Percentiles rank a stretch among this genome's conserved stretches.
These are phyloP conservation scores for Napeogenes inachia DNA, from an alignment of 2,888 invertebrate species.

Conservation along the genomic window DNA sequence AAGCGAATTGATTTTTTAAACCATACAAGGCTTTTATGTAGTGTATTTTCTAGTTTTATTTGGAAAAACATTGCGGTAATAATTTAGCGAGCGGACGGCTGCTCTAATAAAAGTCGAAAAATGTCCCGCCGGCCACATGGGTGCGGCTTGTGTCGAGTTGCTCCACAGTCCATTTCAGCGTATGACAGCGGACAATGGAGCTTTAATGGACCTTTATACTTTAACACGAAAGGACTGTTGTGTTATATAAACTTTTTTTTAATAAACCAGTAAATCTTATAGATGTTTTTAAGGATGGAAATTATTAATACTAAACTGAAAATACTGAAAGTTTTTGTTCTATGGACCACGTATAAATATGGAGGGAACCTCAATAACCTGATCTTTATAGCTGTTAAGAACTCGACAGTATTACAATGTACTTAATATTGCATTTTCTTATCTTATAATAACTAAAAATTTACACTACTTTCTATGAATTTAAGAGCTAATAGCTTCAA, in stretches of 20 bases:
- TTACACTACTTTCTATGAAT: neutral
- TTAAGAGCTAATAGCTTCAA: neutral
- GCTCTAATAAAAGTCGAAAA: slow-evolving; percentile 38
- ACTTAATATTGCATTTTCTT: neutral
- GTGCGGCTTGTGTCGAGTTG: slow-evolving; percentile 26
- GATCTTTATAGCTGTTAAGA: too few species aligned
- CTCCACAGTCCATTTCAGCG: slow-evolving; percentile 27
- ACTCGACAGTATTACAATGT: neutral
- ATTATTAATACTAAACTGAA: too few species aligned
- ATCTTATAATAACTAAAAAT: neutral
- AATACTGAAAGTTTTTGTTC: too few species aligned
- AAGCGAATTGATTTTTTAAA: slow-evolving; percentile 40
- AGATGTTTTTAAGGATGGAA: too few species aligned
- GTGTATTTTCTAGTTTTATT: slow-evolving; percentile 37
- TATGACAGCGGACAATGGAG: slow-evolving; percentile 29
- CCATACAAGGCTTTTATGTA: slow-evolving; percentile 37
- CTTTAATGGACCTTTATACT: slow-evolving; percentile 14
- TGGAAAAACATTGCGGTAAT: slow-evolving; percentile 41
- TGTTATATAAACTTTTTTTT: neutral
- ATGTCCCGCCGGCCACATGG: slow-evolving; percentile 31
- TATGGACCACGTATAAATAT: too few species aligned
- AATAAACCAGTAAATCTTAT: neutral
- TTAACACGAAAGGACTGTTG: neutral
- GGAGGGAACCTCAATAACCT: too few species aligned
- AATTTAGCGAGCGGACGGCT: slow-evolving; percentile 36